Conservation (phyloP, 2,888 invertebrate genomes). For the Nasonia oneida region DNA sequence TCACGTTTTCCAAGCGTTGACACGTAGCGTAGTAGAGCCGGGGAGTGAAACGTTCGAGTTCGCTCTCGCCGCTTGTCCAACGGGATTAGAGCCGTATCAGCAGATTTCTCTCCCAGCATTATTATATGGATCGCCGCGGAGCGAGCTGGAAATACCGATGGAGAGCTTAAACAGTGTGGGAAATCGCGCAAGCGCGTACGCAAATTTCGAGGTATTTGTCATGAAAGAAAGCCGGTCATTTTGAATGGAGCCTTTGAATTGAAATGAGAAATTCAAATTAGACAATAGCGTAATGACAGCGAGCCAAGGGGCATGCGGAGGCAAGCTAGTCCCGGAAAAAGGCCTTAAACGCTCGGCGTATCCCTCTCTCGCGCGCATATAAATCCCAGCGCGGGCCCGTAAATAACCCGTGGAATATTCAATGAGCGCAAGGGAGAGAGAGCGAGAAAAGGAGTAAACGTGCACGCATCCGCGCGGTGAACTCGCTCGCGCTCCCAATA, state of each 20-base stretch:
- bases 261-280: constrained; percentile 63
- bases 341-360: constrained; percentile 20
- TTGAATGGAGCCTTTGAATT: constrained; percentile 62
- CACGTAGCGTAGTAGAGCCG: constrained; percentile 58
- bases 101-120: background rate
- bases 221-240: constrained; percentile 37
- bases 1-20: constrained; percentile 62
- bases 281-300: constrained; percentile 61
- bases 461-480: constrained; percentile 52
- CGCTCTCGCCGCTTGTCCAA: no score
- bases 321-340: constrained; percentile 25
- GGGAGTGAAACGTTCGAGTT: constrained; percentile 60
- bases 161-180: constrained; percentile 22
- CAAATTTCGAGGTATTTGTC: constrained; percentile 57
- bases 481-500: constrained; percentile 60
- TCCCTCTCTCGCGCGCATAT: constrained; percentile 65
- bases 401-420: constrained; percentile 76
- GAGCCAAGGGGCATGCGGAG: background rate
- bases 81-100: background rate
- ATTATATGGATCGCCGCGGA: background rate
- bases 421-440: constrained; percentile 69
- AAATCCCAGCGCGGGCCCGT: constrained; percentile 74
- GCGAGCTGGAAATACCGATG: no score
- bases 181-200: constrained; percentile 30
- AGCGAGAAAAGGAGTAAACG: constrained; percentile 30